phyloP scores from a whole-genome alignment of 2,113 vertebrate genomes.

The Casuarius casuarius region DNA sequence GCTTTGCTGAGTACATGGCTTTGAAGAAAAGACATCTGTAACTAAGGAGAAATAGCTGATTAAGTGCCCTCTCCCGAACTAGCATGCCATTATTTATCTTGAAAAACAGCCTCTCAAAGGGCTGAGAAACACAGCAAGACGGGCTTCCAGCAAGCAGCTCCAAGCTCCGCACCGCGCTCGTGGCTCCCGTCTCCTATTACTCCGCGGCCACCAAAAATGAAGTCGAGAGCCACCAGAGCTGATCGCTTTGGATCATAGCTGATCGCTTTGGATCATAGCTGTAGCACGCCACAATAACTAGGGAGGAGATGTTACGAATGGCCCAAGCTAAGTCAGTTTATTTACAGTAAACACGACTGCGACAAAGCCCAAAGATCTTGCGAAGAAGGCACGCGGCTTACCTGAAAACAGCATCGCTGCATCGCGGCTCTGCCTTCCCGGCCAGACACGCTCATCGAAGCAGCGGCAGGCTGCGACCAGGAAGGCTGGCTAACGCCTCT shows the following conservation, averaged over 20 bases:
- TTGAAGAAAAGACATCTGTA: conserved; percentile 51
- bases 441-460: background rate
- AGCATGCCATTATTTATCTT: conserved; percentile 42
- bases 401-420: background rate
- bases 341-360: background rate
- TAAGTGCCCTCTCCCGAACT: conserved; percentile 26
- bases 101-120: conserved; percentile 11
- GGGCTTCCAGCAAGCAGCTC: background rate
- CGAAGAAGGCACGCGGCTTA: background rate
- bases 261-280: fast-evolving
- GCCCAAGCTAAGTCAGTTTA: background rate
- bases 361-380: background rate
- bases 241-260: fast-evolving
- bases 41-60: conserved; percentile 46
- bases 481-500: background rate
- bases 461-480: background rate
- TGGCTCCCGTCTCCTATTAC: background rate
- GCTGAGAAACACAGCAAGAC: background rate
- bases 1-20: conserved; percentile 31
- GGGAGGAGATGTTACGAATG: background rate
- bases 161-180: background rate
- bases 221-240: background rate
- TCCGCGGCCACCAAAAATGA: background rate
- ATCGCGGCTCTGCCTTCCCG: background rate
- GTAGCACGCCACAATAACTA: background rate